Evolutionary conservation across 1,140 invertebrate genomes (phyloP), one percentile per base, ranked within the genome.

Genomic region (Centruroides vittatus): DNA sequence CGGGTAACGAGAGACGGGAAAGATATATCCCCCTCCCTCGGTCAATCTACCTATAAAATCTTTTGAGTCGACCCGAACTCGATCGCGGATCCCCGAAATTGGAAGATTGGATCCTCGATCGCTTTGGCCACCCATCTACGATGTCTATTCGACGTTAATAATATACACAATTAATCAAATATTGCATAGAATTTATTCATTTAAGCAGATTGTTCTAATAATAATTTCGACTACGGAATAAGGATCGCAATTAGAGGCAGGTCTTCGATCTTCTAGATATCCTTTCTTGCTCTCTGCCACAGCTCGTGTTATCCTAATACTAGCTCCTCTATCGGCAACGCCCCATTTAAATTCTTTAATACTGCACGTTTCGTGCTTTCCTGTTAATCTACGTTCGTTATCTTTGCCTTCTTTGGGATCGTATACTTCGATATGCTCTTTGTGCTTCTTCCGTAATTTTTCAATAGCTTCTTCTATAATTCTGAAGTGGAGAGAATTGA

Each of bases 241-340:
- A 0, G 93, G 92, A 75, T 96, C 92, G 71, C 88, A 91, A 75
- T 97, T 97, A 62, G 91, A 93, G 5, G 91, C 83, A 12, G 93
- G 93, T 71, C 93, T 79, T 63, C 93, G 79, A 74, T 98, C 93
- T 73, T 98, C 93, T 62, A 97, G 75, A 71, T 96, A 96, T 4
- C 93, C 93, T 70, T 85, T 85, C 68, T 88, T 86, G 3, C 90
- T 86, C 67, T 92, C 89, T 4, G 88, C 88, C 11, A 76, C 74
- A 66, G 75, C 70, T 47, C 72, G 57, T 3, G 77, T 76, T 51
- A 79, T 78, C 11, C 78, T 70, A 64, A 80, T 75, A 63, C 74
- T 76, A 49, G 73, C 73, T 5, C 76, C 75, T 41, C 79, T 68
- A 66, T 79, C 77, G 49, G 78, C 79, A 35, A 80, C 74, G 53